Conservation (phyloP, 2,888 invertebrate genomes). For the Idaea biselata region DNA sequence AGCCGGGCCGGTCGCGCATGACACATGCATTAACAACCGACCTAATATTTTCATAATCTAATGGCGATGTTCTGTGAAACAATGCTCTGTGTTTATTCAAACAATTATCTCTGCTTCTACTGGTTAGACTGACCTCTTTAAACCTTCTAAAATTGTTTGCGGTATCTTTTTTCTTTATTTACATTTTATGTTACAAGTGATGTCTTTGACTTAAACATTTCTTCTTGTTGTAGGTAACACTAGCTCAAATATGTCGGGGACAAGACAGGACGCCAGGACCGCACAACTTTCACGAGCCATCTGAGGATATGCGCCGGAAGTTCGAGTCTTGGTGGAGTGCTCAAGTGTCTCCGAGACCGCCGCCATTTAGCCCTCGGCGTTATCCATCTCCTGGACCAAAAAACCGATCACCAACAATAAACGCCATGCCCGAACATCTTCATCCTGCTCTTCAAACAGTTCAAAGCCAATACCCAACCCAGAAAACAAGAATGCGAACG, state of each 20-base stretch:
- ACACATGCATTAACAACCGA: slow-evolving; percentile 78
- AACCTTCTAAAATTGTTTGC: slow-evolving; percentile 74
- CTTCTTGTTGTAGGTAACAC: slow-evolving; percentile 83
- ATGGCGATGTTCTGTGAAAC: slow-evolving; percentile 81
- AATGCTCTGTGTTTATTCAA: slow-evolving; percentile 72
- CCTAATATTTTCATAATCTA: slow-evolving; percentile 81
- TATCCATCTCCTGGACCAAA: slow-evolving; percentile 75
- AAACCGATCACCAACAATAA: slow-evolving; percentile 73
- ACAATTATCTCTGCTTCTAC: slow-evolving; percentile 73
- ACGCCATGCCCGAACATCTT: slow-evolving; percentile 76
- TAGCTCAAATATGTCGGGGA: slow-evolving; percentile 91
- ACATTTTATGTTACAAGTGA: slow-evolving; percentile 39
- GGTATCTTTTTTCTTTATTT: slow-evolving; percentile 55
- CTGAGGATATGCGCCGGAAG: slow-evolving; percentile 91
- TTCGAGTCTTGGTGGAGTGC: slow-evolving; percentile 96
- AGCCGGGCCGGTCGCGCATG: slow-evolving; percentile 66
- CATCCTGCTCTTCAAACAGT: slow-evolving; percentile 90
- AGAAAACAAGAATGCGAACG: slow-evolving; percentile 96
- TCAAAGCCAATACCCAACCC: slow-evolving; percentile 88
- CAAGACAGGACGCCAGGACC: slow-evolving; percentile 84
- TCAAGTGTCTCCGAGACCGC: slow-evolving; percentile 84
- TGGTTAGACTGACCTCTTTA: slow-evolving; percentile 78
- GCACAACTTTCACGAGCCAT: slow-evolving; percentile 84
- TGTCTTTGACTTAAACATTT: slow-evolving; percentile 40
- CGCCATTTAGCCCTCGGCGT: slow-evolving; percentile 73